These are phyloP conservation scores for Cataglyphis altisquamis DNA, from an alignment of 2,888 invertebrate genomes.

Conservation along the genomic window DNA sequence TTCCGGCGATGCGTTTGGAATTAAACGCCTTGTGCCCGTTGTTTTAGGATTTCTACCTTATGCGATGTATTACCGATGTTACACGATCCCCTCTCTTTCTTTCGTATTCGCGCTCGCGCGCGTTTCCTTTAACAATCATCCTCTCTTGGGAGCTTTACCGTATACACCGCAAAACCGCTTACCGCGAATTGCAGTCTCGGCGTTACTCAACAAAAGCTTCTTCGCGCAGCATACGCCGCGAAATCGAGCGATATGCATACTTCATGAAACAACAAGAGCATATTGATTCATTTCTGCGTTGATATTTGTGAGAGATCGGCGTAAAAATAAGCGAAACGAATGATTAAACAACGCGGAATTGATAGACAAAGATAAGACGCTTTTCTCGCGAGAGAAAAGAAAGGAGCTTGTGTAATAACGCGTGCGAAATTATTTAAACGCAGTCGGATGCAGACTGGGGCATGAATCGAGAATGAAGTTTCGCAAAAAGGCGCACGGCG, in stretches of 20 bases:
- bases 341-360: background rate
- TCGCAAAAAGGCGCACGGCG: conserved; percentile 8
- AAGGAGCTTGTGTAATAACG: conserved; percentile 30
- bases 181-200: conserved; percentile 45
- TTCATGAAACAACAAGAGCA: conserved; percentile 10
- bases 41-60: conserved; percentile 46
- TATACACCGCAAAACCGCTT: conserved; percentile 59
- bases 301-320: background rate
- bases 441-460: conserved; percentile 5
- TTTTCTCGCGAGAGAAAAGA: conserved; percentile 19
- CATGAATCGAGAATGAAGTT: conserved; percentile 35
- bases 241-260: conserved; percentile 39
- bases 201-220: conserved; percentile 56
- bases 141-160: conserved; percentile 16
- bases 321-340: conserved; percentile 9
- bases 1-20: conserved; percentile 17
- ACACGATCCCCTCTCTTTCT: background rate
- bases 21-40: conserved; percentile 51
- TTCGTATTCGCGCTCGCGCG: background rate
- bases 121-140: conserved; percentile 55
- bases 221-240: conserved; percentile 16
- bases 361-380: background rate
- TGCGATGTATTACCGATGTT: conserved; percentile 44
- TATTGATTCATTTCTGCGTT: conserved; percentile 38
- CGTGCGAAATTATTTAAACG: conserved; percentile 43